A percentile compares a stretch with the other conserved stretches of the same genome.
These are phyloP conservation scores for Camelus bactrianus DNA, from an alignment of 2,113 vertebrate species.

Conservation along the genomic window DNA sequence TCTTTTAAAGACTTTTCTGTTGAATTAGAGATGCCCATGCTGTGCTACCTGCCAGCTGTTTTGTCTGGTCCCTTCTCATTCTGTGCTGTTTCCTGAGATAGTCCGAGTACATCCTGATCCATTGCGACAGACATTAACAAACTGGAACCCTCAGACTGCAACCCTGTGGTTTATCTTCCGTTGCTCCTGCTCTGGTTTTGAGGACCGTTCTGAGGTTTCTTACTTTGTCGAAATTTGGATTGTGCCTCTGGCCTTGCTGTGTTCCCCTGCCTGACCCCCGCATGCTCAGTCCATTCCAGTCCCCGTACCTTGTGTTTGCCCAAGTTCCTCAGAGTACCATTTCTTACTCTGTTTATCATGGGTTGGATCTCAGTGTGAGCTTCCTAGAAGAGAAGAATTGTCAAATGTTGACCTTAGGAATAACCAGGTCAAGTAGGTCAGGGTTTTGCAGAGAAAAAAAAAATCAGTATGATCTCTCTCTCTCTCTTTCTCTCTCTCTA, in stretches of 20 bases:
- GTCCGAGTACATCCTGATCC: neutral
- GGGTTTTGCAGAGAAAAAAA: neutral
- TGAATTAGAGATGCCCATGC: neutral
- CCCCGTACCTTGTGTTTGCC: neutral
- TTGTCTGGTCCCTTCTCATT: neutral
- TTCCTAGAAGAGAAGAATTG: neutral
- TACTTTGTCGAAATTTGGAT: neutral
- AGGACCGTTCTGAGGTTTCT: neutral
- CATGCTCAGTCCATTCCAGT: neutral
- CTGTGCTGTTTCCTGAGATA: neutral
- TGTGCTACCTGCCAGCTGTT: neutral
- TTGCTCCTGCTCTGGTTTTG: neutral
- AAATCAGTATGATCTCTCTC: neutral
- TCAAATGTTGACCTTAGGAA: neutral
- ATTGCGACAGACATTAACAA: neutral
- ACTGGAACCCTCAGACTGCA: fast-evolving
- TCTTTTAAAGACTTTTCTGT: neutral
- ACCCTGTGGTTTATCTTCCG: neutral
- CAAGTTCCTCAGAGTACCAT: neutral
- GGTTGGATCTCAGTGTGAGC: neutral
- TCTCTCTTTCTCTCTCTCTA: neutral
- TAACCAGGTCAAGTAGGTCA: neutral
- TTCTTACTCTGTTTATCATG: neutral
- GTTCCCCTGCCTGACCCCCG: neutral
- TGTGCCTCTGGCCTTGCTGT: neutral